Conservation (phyloP, 2,888 invertebrate species). For the Operophtera brumata region DNA sequence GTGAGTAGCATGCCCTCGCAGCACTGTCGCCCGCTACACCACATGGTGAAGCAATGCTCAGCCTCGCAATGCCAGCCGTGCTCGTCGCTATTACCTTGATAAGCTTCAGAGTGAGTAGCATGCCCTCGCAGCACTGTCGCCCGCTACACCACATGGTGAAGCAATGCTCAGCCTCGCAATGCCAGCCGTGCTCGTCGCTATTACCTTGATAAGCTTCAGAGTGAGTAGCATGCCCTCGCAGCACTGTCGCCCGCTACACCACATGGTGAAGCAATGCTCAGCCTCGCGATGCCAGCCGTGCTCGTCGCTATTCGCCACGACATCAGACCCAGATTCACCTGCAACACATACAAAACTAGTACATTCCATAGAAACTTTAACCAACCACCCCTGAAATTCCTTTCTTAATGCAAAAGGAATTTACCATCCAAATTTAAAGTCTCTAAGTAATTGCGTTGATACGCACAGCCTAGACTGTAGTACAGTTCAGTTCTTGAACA, state of each 20-base stretch:
- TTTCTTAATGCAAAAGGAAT: no score
- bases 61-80: constrained; percentile 93
- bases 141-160: constrained; percentile 98
- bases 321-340: constrained; percentile 85
- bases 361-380: no score
- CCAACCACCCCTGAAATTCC: no score
- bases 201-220: constrained; percentile 85
- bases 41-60: constrained; percentile 95
- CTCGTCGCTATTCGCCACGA: constrained; percentile 83
- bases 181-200: constrained; percentile 85
- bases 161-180: constrained; percentile 96
- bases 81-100: constrained; percentile 88
- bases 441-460: no score
- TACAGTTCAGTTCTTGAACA: no score
- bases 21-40: constrained; percentile 97
- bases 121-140: constrained; percentile 96
- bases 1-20: constrained; percentile 97
- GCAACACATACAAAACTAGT: constrained; percentile 12
- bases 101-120: constrained; percentile 86
- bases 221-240: constrained; percentile 97
- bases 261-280: constrained; percentile 95
- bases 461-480: no score
- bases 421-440: no score
- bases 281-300: constrained; percentile 93
- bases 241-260: constrained; percentile 97